Base-by-base conservation (phyloP, 2,888 invertebrate genomes). In the Hedya salicella region DNA sequence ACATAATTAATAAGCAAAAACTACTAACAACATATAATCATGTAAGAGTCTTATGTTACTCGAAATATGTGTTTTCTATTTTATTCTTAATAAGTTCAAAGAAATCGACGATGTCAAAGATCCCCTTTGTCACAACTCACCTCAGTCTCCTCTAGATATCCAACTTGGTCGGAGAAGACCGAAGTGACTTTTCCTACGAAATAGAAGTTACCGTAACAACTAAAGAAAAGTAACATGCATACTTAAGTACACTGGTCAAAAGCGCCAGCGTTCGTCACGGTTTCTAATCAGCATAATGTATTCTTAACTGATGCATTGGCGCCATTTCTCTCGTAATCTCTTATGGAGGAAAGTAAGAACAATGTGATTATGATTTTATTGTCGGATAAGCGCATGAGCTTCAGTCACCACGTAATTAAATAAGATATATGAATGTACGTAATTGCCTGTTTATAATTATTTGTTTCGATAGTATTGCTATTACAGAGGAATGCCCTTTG, bases 251-350 rank as follows among this genome's bases (percentile, higher is more conserved):
- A 9, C 17, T 16, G 57, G 57, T 57, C 57, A 57, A 57, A 57
- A 46, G 25, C 25, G 25, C 25, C 57, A 32, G n/a, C 13, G 6
- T 14, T n/a, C 57, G 57, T 57, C 57, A 57, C 57, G 57, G 57
- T 57, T 57, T 57, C 57, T 57, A 57, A 57, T 46, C 57, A 4
- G 57, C 17, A 3, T 46, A 57, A 57, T 57, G 57, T 46, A 46
- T 17, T 57, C 44, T 46, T 46, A 57, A 57, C 57, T 46, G 57
- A 57, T 57, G 57, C 42, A 46, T 57, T 46, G 57, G 30, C 57
- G 57, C 57, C 46, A 46, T 57, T 57, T 57, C n/a, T 32, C 57
- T 57, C 17, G 44, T 56, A 56, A 56, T 44, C 44, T 57, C 5
- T 32, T 57, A 44, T 56, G 44, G 57, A 53, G 39, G 52, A 57